Base-by-base conservation (phyloP, 2,797 vertebrate genomes). In the Molossus molossus region DNA sequence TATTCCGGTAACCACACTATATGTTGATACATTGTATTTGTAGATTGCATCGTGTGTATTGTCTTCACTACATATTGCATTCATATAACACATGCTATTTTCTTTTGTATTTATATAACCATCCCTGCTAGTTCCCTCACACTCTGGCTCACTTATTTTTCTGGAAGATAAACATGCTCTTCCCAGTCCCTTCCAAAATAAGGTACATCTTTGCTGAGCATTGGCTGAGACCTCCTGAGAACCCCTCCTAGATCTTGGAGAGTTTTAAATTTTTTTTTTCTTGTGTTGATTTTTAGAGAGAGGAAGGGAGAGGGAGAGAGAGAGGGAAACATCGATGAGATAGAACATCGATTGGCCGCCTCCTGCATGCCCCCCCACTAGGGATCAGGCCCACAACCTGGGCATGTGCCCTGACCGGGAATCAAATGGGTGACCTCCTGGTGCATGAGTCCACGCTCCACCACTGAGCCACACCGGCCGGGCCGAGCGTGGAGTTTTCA, bases 31-130 rank as follows among this genome's bases (percentile, higher is more conserved):
- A 23, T 1, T 29, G 3, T 3, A 29, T 33, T 5, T 12, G 25
- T 15, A 70, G 2, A 1, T n/a, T 20, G 4, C 1, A 1, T 2
- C 1, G 3, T 17, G 65, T 5, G 9, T 6, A 21, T 13, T 48
- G 21, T 45, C 69, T 7, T 67, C 90, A 29, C 60, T 33, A 27
- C 27, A n/a, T 1, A 11, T 0, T 20, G 9, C 8, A 21, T 57
- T 50, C 29, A 53, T 1, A n/a, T 7, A 29, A 48, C 57, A 18
- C 25, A 9, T 25, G 69, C 45, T 29, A 9, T 45, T 81, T 60
- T 13, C 5, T 23, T 88, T 27, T 64, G 70, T 53, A 14, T 73
- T 60, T 70, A 33, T 3, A 79, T 11, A 50, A 58, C 15, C 37
- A 17, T 29, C 6, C 14, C 8, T 33, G n/a, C 9, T 23, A 5